Evolutionary conservation across 2,888 invertebrate genomes (phyloP).

Genomic region (Cantharis flavilabris): DNA sequence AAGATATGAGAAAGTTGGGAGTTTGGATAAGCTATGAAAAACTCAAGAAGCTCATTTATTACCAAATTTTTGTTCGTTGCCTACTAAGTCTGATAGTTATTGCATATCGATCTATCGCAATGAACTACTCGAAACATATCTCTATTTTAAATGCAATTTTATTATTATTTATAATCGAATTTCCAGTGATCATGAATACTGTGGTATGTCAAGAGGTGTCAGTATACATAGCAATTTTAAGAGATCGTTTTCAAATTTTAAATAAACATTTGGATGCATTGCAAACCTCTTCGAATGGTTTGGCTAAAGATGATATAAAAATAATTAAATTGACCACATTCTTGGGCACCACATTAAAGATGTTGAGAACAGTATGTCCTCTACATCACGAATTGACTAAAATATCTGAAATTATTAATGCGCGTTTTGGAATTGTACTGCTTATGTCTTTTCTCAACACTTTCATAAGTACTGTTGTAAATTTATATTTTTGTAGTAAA

Average conservation of each 20-base stretch:
- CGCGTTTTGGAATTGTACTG: slow-evolving; percentile 39
- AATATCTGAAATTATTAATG: slow-evolving; percentile 37
- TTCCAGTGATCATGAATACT: slow-evolving; percentile 32
- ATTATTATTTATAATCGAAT: slow-evolving; percentile 19
- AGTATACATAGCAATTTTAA: slow-evolving; percentile 32
- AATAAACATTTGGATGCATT: slow-evolving; percentile 35
- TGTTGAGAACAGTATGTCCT: slow-evolving; percentile 37
- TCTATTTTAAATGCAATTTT: slow-evolving; percentile 3
- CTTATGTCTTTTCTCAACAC: slow-evolving; percentile 37
- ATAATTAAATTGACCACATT: slow-evolving; percentile 34
- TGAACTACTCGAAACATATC: neutral
- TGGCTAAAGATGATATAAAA: slow-evolving; percentile 26
- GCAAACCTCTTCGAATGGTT: slow-evolving; percentile 17
- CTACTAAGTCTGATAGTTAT: slow-evolving; percentile 6
- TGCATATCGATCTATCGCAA: slow-evolving; percentile 11
- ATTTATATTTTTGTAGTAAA: slow-evolving; percentile 35
- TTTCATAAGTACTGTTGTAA: slow-evolving; percentile 40
- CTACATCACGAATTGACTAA: slow-evolving; percentile 43
- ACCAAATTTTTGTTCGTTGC: slow-evolving; percentile 10
- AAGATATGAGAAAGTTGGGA: slow-evolving; percentile 35
- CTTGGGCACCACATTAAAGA: slow-evolving; percentile 34
- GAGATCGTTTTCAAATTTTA: slow-evolving; percentile 34
- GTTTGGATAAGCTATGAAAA: slow-evolving; percentile 37
- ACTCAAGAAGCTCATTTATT: slow-evolving; percentile 20
- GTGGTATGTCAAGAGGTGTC: slow-evolving; percentile 35